Base-by-base conservation (phyloP, 1,140 invertebrate genomes). In the Brevipalpus yothersi region DNA sequence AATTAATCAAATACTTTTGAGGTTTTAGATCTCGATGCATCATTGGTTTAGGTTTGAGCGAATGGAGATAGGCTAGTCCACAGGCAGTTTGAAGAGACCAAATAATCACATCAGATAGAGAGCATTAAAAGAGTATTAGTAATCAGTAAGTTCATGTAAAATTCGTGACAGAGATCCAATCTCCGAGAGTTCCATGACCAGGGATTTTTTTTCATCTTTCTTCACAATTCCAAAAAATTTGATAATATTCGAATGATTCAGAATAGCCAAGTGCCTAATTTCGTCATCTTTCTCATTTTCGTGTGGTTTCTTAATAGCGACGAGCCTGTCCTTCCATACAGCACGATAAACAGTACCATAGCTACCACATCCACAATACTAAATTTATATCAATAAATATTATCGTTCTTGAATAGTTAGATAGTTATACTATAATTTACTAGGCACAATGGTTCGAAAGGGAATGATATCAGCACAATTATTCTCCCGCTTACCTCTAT, bases 11-110 rank as follows among this genome's bases (percentile, higher is more conserved):
- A 64, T 67, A 71, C 70, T 94, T 94, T 31, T 86, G 83, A 41
- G 92, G 89, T 75, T 97, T 97, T 41, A 97, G 76, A 72, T 97
- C 92, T 69, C 92, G 68, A 71, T 97, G 93, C 70, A 96, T 90
- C 57, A 96, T 70, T 54, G 91, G 82, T 70, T 91, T 92, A 43
- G 92, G 92, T 71, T 84, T 83, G 84, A 95, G 91, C 65, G 79
- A 79, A 73, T 96, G 92, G 59, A 96, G 77, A 72, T 96, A 95
- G 49, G 85, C 82, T 42, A 95, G 88, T 66, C 90, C 92, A 75
- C 81, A 74, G 10, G 92, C 87, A 77, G 86, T 92, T 69, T 96
- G 92, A 41, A 85, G 75, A 17, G 82, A 80, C 92, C 92, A 97
- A 68, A 84, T 92, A 73, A 96, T 83, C 10, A 91, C 90, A 78